A percentile compares a stretch with the other conserved stretches of the same genome.
Evolutionary conservation across 2,113 vertebrate genomes (phyloP).

Genomic region (Pterocles orientalis): DNA sequence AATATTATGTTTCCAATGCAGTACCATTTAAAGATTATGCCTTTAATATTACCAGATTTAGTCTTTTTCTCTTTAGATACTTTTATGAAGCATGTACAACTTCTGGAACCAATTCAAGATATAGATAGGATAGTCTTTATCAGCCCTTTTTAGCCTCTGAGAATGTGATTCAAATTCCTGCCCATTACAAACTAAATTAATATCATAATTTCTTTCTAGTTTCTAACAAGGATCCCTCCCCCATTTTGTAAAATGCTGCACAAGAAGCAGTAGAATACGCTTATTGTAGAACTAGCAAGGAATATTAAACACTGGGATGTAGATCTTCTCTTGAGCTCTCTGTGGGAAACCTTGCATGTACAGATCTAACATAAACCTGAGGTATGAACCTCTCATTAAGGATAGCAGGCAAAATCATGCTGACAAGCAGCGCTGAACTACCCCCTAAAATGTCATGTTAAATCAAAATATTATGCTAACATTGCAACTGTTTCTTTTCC

Average conservation of each 20-base stretch:
- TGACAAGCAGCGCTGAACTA: conserved; percentile 23
- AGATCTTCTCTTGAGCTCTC: background rate
- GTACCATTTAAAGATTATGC: background rate
- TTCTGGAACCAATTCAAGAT: background rate
- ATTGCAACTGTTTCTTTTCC: background rate
- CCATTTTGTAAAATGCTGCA: background rate
- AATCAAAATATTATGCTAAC: conserved; percentile 30
- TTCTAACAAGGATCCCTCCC: background rate
- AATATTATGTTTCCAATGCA: background rate
- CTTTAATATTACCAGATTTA: background rate
- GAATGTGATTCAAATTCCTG: background rate
- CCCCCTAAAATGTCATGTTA: background rate
- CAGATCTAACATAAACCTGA: background rate
- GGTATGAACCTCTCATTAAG: background rate
- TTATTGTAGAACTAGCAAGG: background rate
- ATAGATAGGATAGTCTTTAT: background rate
- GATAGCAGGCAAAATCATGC: background rate
- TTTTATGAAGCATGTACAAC: background rate
- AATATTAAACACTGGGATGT: background rate
- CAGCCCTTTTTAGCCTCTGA: background rate
- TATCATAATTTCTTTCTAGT: background rate
- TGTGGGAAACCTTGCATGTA: background rate
- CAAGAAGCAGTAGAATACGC: background rate
- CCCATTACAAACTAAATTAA: background rate
- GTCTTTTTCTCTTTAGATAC: background rate